Conservation (phyloP, 2,113 vertebrate genomes). For the Bos indicus region DNA sequence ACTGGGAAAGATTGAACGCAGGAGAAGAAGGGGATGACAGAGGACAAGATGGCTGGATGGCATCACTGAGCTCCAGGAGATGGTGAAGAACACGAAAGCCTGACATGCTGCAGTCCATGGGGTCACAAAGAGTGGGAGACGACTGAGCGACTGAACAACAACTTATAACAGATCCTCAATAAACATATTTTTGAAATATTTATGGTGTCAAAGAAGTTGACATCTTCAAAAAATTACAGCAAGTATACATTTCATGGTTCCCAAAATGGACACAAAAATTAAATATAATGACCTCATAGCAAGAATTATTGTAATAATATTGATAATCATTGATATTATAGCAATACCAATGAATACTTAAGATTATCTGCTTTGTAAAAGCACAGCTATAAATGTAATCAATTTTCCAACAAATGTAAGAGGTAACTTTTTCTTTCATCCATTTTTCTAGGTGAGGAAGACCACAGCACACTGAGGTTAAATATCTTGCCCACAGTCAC, state of each 20-base stretch:
- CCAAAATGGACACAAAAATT: neutral
- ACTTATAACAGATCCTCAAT: neutral
- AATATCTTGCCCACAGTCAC: neutral
- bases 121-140: fast-evolving
- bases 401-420: neutral
- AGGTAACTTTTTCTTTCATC: neutral
- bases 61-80: neutral
- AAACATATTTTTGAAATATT: neutral
- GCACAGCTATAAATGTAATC: neutral
- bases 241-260: neutral
- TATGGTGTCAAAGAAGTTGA: neutral
- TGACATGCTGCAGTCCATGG: neutral
- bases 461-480: neutral
- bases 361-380: neutral
- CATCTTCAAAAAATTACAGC: neutral
- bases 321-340: neutral
- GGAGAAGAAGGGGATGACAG: neutral
- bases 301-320: neutral
- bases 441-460: neutral
- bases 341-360: neutral
- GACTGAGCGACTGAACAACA: neutral
- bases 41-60: neutral
- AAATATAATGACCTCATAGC: neutral
- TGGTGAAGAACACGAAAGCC: neutral
- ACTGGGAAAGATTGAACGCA: neutral